These are phyloP conservation scores for Zophobas morio DNA, from an alignment of 1,140 invertebrate species.

Conservation along the genomic window DNA sequence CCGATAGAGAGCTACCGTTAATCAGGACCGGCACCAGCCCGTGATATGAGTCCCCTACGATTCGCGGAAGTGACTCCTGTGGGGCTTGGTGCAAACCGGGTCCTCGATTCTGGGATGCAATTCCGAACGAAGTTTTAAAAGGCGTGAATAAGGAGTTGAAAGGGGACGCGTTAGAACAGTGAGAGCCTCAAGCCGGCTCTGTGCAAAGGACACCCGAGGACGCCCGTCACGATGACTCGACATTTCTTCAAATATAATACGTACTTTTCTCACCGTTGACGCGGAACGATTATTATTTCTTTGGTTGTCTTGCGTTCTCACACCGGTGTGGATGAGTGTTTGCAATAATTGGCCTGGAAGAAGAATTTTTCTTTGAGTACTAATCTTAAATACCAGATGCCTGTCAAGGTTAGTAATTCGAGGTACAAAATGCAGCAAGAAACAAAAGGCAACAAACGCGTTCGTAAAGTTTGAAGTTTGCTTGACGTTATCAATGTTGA, in stretches of 20 bases:
- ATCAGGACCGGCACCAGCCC: slow-evolving; percentile 4
- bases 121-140: no score
- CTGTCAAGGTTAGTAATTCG: neutral
- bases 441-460: no score
- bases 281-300: slow-evolving; percentile 41
- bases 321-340: slow-evolving; percentile 26
- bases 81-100: no score
- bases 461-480: no score
- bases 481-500: no score
- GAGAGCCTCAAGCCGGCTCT: neutral
- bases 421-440: no score
- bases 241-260: slow-evolving; percentile 24
- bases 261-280: slow-evolving; percentile 40
- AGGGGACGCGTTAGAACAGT: neutral
- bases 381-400: slow-evolving; percentile 9
- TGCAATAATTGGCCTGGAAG: slow-evolving; percentile 34
- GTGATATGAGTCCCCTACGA: no score
- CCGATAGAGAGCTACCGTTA: slow-evolving; percentile 37
- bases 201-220: slow-evolving; percentile 10
- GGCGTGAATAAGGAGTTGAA: neutral
- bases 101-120: no score
- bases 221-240: slow-evolving; percentile 36
- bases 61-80: no score
- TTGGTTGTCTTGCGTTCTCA: slow-evolving; percentile 38
- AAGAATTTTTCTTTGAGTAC: slow-evolving; percentile 21